Evolutionary conservation across 2,113 vertebrate genomes (phyloP).

Genomic region (Oncorhynchus keta): DNA sequence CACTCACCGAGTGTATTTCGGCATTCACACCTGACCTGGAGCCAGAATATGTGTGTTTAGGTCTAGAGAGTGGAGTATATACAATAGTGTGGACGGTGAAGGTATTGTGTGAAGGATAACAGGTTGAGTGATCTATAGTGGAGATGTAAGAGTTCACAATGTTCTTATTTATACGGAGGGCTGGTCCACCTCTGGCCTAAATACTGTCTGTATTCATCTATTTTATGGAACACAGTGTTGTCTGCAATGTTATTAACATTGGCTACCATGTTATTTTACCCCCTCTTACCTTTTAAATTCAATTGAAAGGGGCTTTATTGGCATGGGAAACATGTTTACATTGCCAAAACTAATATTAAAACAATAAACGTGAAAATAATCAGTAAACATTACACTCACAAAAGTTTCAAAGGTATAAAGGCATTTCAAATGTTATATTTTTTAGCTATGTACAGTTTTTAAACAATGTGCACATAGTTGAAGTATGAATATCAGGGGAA

Average conservation of each 20-base stretch:
- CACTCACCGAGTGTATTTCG: background rate
- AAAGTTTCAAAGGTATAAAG: too few relatives aligned
- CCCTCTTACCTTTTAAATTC: too few relatives aligned
- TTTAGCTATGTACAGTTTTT: too few relatives aligned
- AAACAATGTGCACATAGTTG: too few relatives aligned
- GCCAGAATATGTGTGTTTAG: background rate
- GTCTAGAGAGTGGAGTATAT: background rate
- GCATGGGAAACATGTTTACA: too few relatives aligned
- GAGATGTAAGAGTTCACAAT: background rate
- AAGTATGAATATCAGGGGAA: too few relatives aligned
- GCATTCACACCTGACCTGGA: background rate
- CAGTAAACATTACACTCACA: too few relatives aligned
- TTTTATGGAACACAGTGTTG: background rate
- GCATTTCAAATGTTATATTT: too few relatives aligned
- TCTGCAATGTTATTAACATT: background rate
- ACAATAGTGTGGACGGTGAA: background rate
- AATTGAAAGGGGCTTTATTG: too few relatives aligned
- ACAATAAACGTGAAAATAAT: too few relatives aligned
- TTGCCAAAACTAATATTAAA: too few relatives aligned
- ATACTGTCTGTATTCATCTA: background rate
- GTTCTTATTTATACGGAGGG: background rate
- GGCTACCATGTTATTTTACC: background rate
- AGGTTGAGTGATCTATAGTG: background rate
- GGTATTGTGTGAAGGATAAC: background rate
- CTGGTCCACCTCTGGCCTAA: background rate